Percentiles rank a stretch among this genome's conserved stretches.
These are phyloP conservation scores for Thymallus thymallus DNA, from an alignment of 2,113 vertebrate genomes.

Conservation along the genomic window DNA sequence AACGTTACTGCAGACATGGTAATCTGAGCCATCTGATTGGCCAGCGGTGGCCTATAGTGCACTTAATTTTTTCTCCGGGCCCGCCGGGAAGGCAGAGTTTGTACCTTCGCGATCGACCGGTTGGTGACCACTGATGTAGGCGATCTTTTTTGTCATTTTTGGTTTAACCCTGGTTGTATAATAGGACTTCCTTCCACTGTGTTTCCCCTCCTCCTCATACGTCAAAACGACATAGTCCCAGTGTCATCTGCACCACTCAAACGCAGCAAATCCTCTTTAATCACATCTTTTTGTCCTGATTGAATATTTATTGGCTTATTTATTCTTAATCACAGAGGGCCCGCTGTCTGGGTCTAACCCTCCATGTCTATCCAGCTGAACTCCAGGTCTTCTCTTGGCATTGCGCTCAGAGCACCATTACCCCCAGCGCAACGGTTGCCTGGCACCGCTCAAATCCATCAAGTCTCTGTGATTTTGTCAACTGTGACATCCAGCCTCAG, in stretches of 20 bases:
- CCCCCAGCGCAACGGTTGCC: slow-evolving; percentile 22
- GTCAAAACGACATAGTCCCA: not conserved
- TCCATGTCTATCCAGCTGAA: not conserved
- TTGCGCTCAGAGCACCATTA: slow-evolving; percentile 14
- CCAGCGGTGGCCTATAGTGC: too few species aligned
- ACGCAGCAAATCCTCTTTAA: slow-evolving; percentile 31
- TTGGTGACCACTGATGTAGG: too few species aligned
- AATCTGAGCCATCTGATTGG: too few species aligned
- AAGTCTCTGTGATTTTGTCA: slow-evolving; percentile 84
- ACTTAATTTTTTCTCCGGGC: too few species aligned
- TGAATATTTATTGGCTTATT: slow-evolving; percentile 74
- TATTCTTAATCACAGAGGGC: slow-evolving; percentile 70
- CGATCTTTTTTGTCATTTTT: too few species aligned
- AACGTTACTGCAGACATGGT: too few species aligned
- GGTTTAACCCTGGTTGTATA: too few species aligned
- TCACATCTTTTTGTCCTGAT: slow-evolving; percentile 60
- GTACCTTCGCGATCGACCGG: too few species aligned
- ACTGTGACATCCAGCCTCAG: slow-evolving; percentile 89
- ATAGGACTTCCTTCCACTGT: too few species aligned
- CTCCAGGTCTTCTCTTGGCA: slow-evolving; percentile 26
- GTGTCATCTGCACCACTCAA: slow-evolving; percentile 25
- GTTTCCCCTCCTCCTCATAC: too few species aligned
- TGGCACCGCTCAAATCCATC: slow-evolving; percentile 77
- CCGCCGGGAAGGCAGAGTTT: too few species aligned
- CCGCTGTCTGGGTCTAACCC: slow-evolving; percentile 37